Evolutionary conservation across 2,113 vertebrate species (phyloP), one percentile per base, ranked within the genome.

Genomic region (Toxostoma redivivum): DNA sequence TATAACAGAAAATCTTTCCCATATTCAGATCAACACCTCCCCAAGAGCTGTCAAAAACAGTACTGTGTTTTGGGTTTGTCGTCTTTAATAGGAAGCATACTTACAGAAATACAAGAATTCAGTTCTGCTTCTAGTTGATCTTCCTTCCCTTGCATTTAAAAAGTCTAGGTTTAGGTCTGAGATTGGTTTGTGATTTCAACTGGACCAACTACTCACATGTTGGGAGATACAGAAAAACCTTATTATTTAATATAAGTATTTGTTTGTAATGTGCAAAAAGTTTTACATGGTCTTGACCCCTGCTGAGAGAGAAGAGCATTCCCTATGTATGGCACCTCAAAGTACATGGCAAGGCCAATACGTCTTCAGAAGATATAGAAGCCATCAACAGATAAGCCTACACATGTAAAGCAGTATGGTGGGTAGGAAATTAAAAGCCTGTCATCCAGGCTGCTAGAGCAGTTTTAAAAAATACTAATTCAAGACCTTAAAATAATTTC

Each of bases 41-140:
- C 21, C 22, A 45, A 38, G 3, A 66, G 24, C 14, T 73, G 7
- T 64, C 51, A 28, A 20, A 70, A 58, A 50, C 23, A 58, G 44
- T 42, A 45, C 0, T 2, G 3, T 19, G 6, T 5, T 60, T 81
- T 10, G 10, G 23, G 2, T 3, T 31, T 28, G 9, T 65, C 78
- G 58, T 35, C 18, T 67, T 81, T 44, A 33, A 23, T 60, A 18
- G 33, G 30, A 73, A 61, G 10, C 8, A 30, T 1, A 1, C 9
- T 65, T 54, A 53, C 2, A 73, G 42, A 90, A 72, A 57, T 12
- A 62, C 7, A 77, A 42, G 2, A 82, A 62, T 48, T 65, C 38
- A 40, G 37, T 79, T 54, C 56, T 50, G 5, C 14, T 40, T 70
- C 31, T 20, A 69, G 64, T 12, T 70, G 25, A n/a, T 45, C 18